These are phyloP conservation scores for Otis tarda DNA, from an alignment of 2,113 vertebrate genomes.

Conservation along the genomic window DNA sequence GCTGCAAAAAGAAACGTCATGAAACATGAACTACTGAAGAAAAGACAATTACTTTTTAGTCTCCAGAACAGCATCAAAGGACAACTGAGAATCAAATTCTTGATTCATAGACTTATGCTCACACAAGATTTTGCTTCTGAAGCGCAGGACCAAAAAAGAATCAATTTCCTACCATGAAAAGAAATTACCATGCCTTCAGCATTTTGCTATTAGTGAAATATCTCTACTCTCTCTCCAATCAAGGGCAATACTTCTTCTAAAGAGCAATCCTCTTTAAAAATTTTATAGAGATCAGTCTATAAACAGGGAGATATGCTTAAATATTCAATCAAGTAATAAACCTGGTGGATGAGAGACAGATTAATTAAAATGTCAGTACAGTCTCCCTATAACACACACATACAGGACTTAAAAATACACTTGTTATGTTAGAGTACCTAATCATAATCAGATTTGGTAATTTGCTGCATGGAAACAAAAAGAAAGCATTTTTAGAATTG, in stretches of 20 bases:
- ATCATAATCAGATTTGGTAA: conserved; percentile 70
- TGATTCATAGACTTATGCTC: background rate
- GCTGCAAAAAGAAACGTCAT: background rate
- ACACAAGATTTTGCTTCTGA: background rate
- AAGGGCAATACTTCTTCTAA: background rate
- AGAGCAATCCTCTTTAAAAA: conserved; percentile 7
- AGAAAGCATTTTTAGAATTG: conserved; percentile 69
- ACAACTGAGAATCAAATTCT: background rate
- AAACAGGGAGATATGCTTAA: conserved; percentile 10
- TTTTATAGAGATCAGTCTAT: background rate
- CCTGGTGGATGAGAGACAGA: conserved; percentile 11
- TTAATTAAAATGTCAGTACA: conserved; percentile 50
- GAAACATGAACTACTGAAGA: background rate
- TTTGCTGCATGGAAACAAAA: conserved; percentile 64
- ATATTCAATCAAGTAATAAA: conserved; percentile 54
- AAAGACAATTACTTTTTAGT: background rate
- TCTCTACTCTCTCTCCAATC: background rate
- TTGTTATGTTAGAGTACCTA: conserved; percentile 45
- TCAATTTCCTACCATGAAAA: background rate
- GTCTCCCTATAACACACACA: background rate
- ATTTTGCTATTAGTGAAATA: background rate
- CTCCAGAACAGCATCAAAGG: background rate
- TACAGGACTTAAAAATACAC: background rate
- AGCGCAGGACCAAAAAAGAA: background rate
- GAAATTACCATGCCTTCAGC: background rate